Base-by-base conservation (phyloP, 2,797 vertebrate species). In the Semaprochilodus insignis region DNA sequence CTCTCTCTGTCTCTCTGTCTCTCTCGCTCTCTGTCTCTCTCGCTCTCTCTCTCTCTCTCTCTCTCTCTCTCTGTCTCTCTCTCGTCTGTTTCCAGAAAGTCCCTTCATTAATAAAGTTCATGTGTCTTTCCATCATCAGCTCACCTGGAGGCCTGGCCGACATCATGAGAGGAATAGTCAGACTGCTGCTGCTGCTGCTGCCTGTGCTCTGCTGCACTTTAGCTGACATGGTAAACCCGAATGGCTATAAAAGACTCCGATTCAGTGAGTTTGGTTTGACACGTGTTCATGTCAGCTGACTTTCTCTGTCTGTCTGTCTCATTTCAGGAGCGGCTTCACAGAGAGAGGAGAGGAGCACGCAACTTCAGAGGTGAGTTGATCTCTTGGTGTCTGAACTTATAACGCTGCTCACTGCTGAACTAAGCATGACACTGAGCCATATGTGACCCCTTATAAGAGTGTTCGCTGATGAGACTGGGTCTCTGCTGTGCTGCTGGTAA, bases 291-390 rank as follows among this genome's bases (percentile, higher is more conserved):
- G 3, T 31, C 31, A 31, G 31, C 31, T 31, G 31, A 31, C 31
- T 31, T 44, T 44, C 40, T 44, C 40, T 44, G 6, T 44, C 40
- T n/a, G 31, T 72, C 15, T 84, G 10, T 7, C 19, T 80, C 54
- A 14, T 19, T 19, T 13, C 71, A 88, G 87, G 36, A 44, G 57
- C 4, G 51, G 4, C 80, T 69, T 78, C 59, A 27, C 60, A 87
- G 85, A 25, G 73, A 81, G 44, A 87, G 23, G 67, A 71, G 83
- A 83, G 87, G 85, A 23, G 74, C 83, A 2, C 85, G 81, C 11
- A 25, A 1, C 27, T 70, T 78, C 40, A 79, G 34, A 82, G 84
- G 87, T 88, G 19, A 83, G 65, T 79, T 73, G 25, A 27, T 1
- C 3, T n/a, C 21, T 6, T 57, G n/a, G 36, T 78, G 13, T 25